phyloP scores from a whole-genome alignment of 64 coral and sea anemone species.

The Cladopsammia gracilis region DNA sequence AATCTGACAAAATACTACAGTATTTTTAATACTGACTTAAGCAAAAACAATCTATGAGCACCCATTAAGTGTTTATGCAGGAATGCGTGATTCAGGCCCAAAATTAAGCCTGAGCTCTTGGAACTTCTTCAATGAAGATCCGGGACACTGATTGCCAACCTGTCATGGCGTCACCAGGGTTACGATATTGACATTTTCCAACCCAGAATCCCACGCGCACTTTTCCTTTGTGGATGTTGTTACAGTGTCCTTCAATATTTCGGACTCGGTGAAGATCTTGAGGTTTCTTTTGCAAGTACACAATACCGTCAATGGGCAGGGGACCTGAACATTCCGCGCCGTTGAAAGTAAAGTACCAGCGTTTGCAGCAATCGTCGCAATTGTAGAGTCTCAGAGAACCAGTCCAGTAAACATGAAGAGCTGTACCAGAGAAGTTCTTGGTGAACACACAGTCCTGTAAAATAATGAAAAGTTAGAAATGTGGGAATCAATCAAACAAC shows the following conservation, averaged over 20 bases:
- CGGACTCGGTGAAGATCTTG: background rate
- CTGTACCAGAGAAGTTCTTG: conserved; percentile 12
- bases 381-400: background rate
- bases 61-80: no score
- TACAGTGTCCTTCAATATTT: background rate
- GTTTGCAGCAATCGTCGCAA: background rate
- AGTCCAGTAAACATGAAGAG: conserved; percentile 12
- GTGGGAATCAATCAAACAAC: no score
- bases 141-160: background rate
- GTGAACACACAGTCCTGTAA: conserved; percentile 44
- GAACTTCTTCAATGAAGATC: background rate
- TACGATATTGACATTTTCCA: background rate
- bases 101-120: background rate
- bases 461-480: no score
- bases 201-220: background rate
- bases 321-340: conserved; percentile 1
- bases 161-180: background rate
- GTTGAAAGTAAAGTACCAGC: conserved; percentile 14
- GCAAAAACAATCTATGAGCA: no score
- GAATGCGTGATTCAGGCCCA: background rate
- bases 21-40: no score
- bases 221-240: background rate
- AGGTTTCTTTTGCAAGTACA: background rate
- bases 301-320: background rate
- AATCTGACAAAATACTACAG: background rate